Evolutionary conservation across 2,888 invertebrate species (phyloP), one percentile per base, ranked within the genome.

Genomic region (Parnassius smintheus): DNA sequence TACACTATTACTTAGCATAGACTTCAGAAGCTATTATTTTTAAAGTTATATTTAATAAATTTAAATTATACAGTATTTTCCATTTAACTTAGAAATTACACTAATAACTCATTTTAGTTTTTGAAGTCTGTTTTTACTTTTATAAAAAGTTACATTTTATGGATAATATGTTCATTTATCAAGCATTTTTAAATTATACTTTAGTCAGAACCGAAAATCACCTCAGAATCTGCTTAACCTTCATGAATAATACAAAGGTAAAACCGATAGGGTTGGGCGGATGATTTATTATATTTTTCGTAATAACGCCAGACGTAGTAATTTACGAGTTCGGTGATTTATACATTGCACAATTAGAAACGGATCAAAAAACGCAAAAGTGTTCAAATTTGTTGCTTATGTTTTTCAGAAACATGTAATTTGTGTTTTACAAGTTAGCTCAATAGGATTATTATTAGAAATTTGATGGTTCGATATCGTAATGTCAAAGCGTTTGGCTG

Each of bases 271-370:
- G 62, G 62, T 63, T 59, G 55, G 62, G 50, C 22, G 45, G 54
- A 58, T 58, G 62, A 63, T 63, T 63, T 59, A 63, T 63, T 59
- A 59, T 59, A 50, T 63, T 59, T 62, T 59, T 59, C 51, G 55
- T 63, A 51, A 61, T 56, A 56, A 50, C 25, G 61, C 50, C 50
- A 50, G 56, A 4, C 49, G 49, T 49, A 35, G 56, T 56, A 56
- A 63, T 62, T 62, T 59, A 59, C 50, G 55, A 50, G 62, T 63
- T 50, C 25, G 57, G 51, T 63, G 62, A 63, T 63, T 63, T 63
- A 63, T 63, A 63, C 45, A 59, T 50, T 56, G 55, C 58, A 51
- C 49, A 54, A 59, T 63, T 63, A 59, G 55, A 59, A 63, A 51
- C 41, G 49, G 53, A 46, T 55, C 55, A 45, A 46, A 18, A 45